These are phyloP conservation scores for Bombus terrestris DNA, from an alignment of 1,140 invertebrate genomes.

Conservation along the genomic window DNA sequence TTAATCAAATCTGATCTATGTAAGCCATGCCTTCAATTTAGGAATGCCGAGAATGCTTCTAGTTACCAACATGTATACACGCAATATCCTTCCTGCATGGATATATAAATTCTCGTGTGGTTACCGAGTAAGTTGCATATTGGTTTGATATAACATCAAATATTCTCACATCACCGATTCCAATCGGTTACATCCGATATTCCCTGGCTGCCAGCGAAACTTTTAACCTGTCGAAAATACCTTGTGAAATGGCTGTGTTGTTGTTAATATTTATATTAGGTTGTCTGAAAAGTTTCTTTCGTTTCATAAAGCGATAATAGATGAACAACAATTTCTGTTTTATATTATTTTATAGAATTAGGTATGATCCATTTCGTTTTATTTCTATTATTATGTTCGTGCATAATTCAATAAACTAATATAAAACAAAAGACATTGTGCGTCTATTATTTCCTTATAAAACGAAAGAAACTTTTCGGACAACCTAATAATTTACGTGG, in stretches of 20 bases:
- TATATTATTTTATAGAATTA: no score
- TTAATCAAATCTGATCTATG: conserved; percentile 52
- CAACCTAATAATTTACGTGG: no score
- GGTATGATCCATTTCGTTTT: no score
- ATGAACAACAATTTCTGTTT: no score
- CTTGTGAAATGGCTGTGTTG: neutral
- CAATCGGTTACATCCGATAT: neutral
- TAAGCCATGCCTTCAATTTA: conserved; percentile 56
- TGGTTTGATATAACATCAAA: conserved; percentile 1
- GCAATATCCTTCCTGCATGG: conserved; percentile 25
- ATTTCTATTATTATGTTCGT: no score
- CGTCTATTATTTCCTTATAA: no score
- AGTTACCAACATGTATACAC: conserved; percentile 15
- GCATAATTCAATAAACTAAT: no score
- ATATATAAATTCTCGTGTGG: conserved; percentile 29
- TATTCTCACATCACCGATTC: neutral
- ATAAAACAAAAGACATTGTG: no score
- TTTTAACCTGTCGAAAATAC: neutral
- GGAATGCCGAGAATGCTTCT: conserved; percentile 59
- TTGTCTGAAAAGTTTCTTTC: no score
- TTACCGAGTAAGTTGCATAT: neutral
- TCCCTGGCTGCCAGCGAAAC: neutral
- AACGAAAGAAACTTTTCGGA: no score
- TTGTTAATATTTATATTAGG: no score
- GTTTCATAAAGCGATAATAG: no score